Conservation (phyloP, 1,140 invertebrate genomes). For the Caenorhabditis remanei region DNA sequence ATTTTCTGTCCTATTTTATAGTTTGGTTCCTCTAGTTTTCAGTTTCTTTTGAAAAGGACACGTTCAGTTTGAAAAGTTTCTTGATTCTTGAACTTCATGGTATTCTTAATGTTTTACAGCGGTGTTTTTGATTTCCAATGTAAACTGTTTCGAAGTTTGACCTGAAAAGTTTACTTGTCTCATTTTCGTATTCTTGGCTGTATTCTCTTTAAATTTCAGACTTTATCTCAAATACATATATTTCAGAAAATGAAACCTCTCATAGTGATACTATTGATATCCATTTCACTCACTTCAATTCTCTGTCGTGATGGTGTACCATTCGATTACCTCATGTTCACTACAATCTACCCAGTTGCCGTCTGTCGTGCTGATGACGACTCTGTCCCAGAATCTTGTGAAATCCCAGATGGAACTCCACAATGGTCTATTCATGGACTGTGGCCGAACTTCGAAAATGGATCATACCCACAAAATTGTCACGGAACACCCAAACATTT, state of each 20-base stretch:
- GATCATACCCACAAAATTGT: conserved; percentile 52
- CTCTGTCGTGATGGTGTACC: not conserved
- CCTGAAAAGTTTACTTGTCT: too few relatives aligned
- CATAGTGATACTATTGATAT: not conserved
- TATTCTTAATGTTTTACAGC: too few relatives aligned
- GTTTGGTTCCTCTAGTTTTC: too few relatives aligned
- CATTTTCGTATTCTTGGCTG: not conserved
- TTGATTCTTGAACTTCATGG: too few relatives aligned
- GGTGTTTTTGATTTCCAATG: too few relatives aligned
- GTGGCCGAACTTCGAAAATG: conserved; percentile 58
- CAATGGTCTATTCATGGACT: conserved; percentile 59
- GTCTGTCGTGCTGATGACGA: conserved; percentile 61
- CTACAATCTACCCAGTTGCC: conserved; percentile 50
- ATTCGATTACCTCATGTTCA: conserved; percentile 55
- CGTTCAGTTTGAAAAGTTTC: too few relatives aligned
- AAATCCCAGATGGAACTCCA: conserved; percentile 58
- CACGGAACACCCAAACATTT: conserved; percentile 37
- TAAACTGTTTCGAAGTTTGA: too few relatives aligned
- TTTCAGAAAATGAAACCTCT: conserved; percentile 27
- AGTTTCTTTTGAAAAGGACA: too few relatives aligned
- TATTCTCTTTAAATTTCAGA: not conserved
- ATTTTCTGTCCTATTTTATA: too few relatives aligned
- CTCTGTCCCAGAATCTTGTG: conserved; percentile 59
- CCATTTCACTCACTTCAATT: not conserved
- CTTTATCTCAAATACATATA: not conserved